Percentiles rank a stretch among this genome's conserved stretches.
These are phyloP conservation scores for Zenarchopterus dispar DNA, from an alignment of 2,797 vertebrate species.

Conservation along the genomic window DNA sequence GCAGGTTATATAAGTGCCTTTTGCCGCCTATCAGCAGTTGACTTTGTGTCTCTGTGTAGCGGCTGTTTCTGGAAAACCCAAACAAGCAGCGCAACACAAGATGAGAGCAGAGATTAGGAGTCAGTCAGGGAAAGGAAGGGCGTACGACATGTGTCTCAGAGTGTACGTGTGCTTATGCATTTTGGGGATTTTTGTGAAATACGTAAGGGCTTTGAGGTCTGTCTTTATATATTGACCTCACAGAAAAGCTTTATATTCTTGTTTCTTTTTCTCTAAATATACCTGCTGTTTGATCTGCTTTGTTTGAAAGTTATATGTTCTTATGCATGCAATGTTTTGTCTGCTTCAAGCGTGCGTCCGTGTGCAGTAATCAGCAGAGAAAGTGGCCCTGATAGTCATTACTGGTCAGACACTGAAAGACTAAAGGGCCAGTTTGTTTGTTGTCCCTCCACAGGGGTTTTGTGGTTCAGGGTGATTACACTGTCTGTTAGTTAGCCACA, in stretches of 20 bases:
- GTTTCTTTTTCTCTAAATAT: background rate
- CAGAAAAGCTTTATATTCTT: background rate
- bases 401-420: constrained; percentile 52
- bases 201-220: background rate
- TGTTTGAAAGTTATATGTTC: constrained; percentile 29
- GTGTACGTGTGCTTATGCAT: constrained; percentile 5
- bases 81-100: constrained; percentile 71
- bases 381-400: constrained; percentile 65
- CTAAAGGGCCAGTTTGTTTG: constrained; percentile 44
- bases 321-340: constrained; percentile 54
- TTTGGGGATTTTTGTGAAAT: constrained; percentile 14
- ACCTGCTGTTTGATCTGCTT: constrained; percentile 34
- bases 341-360: constrained; percentile 27
- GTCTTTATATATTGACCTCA: background rate
- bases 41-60: constrained; percentile 68
- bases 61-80: constrained; percentile 72
- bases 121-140: constrained; percentile 40
- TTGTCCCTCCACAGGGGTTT: constrained; percentile 50
- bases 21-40: constrained; percentile 58
- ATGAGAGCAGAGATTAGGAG: constrained; percentile 71
- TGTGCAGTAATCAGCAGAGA: constrained; percentile 58
- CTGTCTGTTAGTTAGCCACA: constrained; percentile 73
- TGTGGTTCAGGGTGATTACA: constrained; percentile 68
- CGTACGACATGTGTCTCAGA: constrained; percentile 13
- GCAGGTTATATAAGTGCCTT: constrained; percentile 61